A percentile compares a stretch with the other conserved stretches of the same genome.
phyloP scores from a whole-genome alignment of 1,140 invertebrate species.

The Procambarus clarkii region DNA sequence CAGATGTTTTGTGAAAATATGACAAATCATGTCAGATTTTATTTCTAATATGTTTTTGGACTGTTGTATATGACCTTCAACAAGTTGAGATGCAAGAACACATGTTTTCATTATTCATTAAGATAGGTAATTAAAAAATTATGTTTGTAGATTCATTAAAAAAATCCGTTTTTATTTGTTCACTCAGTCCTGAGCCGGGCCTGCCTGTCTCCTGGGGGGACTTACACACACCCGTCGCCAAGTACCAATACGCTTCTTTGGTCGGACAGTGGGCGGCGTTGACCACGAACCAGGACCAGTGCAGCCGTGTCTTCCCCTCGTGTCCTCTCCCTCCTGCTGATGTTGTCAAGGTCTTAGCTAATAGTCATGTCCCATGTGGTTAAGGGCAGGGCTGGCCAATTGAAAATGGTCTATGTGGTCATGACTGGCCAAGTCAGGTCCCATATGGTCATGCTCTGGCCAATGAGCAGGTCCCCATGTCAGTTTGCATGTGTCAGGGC shows the following conservation, averaged over 20 bases:
- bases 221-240: constrained; percentile 16
- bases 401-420: too few species aligned
- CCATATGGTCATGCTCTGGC: too few species aligned
- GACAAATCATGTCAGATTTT: too few species aligned
- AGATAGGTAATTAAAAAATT: too few species aligned
- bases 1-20: too few species aligned
- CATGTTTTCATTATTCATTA: too few species aligned
- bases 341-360: constrained; percentile 2
- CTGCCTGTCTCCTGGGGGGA: constrained; percentile 20
- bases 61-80: neutral
- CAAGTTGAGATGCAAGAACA: too few species aligned
- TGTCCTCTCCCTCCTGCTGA: constrained; percentile 25
- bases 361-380: constrained; percentile 19
- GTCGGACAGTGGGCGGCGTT: constrained; percentile 23
- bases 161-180: neutral
- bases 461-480: too few species aligned
- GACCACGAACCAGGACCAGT: neutral
- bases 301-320: constrained; percentile 32
- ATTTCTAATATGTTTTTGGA: neutral
- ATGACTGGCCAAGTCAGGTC: too few species aligned
- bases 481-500: too few species aligned
- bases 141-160: too few species aligned
- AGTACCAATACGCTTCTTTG: constrained; percentile 51
- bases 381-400: too few species aligned
- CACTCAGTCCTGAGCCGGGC: constrained; percentile 11